Conservation (phyloP, 2,888 invertebrate species). For the Melinaea menophilus region DNA sequence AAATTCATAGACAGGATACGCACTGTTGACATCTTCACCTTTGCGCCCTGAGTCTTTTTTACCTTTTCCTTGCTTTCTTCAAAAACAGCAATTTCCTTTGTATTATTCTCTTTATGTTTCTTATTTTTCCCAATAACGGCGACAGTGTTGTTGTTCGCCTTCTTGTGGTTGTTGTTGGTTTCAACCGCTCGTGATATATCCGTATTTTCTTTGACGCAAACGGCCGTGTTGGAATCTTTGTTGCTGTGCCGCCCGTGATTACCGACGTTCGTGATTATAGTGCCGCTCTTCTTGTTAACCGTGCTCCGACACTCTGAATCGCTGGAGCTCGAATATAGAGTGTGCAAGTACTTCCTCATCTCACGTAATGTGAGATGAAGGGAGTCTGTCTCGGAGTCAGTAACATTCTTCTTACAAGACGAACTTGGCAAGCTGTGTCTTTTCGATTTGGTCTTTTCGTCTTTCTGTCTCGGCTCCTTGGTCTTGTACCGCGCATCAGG, state of each 20-base stretch:
- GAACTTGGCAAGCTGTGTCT: conserved; percentile 84
- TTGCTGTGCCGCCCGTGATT: conserved; percentile 56
- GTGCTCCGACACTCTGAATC: conserved; percentile 78
- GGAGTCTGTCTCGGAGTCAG: conserved; percentile 80
- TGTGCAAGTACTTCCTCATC: conserved; percentile 89
- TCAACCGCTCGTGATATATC: conserved; percentile 55
- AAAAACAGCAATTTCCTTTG: conserved; percentile 45
- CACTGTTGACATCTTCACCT: conserved; percentile 81
- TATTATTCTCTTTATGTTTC: conserved; percentile 70
- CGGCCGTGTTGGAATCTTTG: conserved; percentile 51
- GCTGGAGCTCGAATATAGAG: conserved; percentile 86
- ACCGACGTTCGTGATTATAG: conserved; percentile 66
- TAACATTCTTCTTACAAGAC: conserved; percentile 73
- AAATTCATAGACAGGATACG: conserved; percentile 85
- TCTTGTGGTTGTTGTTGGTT: conserved; percentile 70
- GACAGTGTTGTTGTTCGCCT: conserved; percentile 75
- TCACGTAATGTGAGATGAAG: conserved; percentile 91
- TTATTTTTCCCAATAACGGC: conserved; percentile 80
- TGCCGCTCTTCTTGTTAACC: conserved; percentile 69
- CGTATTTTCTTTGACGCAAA: conserved; percentile 57
- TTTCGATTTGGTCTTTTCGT: conserved; percentile 67
- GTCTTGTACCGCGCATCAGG: conserved; percentile 50
- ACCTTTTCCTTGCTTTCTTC: conserved; percentile 71
- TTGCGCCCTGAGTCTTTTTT: conserved; percentile 51
- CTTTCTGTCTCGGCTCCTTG: conserved; percentile 58